A percentile compares a stretch with the other conserved stretches of the same genome.
Evolutionary conservation across 1,140 invertebrate species (phyloP).

Genomic region (Drosophila ironensis): DNA sequence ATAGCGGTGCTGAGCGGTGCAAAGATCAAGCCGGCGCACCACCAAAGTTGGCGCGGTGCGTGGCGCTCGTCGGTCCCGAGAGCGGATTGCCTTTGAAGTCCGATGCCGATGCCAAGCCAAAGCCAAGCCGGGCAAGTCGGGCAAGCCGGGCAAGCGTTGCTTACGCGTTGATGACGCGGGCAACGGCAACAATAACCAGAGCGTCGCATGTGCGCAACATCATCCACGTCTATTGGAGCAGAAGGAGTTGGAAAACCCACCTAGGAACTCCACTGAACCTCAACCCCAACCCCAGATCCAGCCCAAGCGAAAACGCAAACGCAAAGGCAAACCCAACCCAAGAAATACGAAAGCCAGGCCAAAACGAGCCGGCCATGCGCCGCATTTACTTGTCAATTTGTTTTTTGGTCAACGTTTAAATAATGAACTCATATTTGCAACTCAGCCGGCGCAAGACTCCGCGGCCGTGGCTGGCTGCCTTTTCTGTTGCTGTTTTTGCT

Average conservation of each 20-base stretch:
- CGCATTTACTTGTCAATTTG: slow-evolving; percentile 80
- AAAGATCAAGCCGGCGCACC: slow-evolving; percentile 69
- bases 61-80: slow-evolving; percentile 57
- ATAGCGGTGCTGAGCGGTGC: slow-evolving; percentile 19
- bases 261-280: slow-evolving; percentile 56
- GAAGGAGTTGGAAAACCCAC: slow-evolving; percentile 62
- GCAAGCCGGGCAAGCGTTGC: too few relatives aligned
- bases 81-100: slow-evolving; percentile 65
- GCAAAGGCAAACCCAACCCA: not conserved
- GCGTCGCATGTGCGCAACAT: slow-evolving; percentile 60
- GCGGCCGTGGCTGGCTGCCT: slow-evolving; percentile 15
- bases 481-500: slow-evolving; percentile 32
- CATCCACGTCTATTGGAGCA: slow-evolving; percentile 70
- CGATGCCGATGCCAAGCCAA: slow-evolving; percentile 39
- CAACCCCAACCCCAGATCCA: slow-evolving; percentile 12
- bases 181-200: slow-evolving; percentile 40
- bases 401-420: slow-evolving; percentile 81
- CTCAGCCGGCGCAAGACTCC: slow-evolving; percentile 53
- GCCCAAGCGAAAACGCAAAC: not conserved
- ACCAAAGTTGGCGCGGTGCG: slow-evolving; percentile 68
- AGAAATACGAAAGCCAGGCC: slow-evolving; percentile 4
- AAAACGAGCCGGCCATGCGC: slow-evolving; percentile 52
- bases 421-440: slow-evolving; percentile 81
- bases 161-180: slow-evolving; percentile 72
- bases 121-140: too few relatives aligned